Evolutionary conservation across 2,797 vertebrate genomes (phyloP), one percentile per base, ranked within the genome.

Genomic region (Simalia tracyae): DNA sequence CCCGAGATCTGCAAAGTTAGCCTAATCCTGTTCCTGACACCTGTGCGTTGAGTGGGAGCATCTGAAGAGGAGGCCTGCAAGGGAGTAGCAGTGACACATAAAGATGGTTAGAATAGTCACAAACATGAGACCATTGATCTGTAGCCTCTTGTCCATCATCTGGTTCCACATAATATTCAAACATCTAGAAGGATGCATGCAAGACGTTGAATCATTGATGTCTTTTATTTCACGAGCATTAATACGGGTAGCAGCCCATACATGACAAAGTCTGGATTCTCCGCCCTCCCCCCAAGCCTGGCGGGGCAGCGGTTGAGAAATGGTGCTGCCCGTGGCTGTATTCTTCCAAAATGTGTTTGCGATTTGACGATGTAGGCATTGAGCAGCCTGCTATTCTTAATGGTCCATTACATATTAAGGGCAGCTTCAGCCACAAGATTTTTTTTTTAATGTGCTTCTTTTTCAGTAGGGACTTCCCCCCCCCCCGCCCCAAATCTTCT

Each of bases 341-440:
- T 90, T 89, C 96, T 96, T 96, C 96, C 97, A 95, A 97, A 96
- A 97, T 95, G 96, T 97, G 95, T 96, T 98, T 97, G 97, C 94
- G 96, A 95, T 97, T 96, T 97, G 96, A 97, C 96, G 94, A 95
- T 57, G 28, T 96, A 94, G 96, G 92, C 94, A 96, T 91, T 1
- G 0, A 84, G 93, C 91, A 86, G 94, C 96, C 97, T 89, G 96
- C 97, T 98, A 97, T 98, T 98, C 97, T 96, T 97, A 98, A 97
- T 97, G 97, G 97, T 96, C 97, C 97, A 96, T 97, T 97, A 96
- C 96, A 95, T 97, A 97, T 97, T 98, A 97, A 95, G 95, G 96
- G 95, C 60, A 87, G 96, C 97, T 97, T 96, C 95, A 96, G 96
- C 95, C 96, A 97, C 95, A 96, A 97, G 96, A 96, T 93, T 90